phyloP scores from a whole-genome alignment of 1,140 invertebrate species.

The Caenorhabditis briggsae region DNA sequence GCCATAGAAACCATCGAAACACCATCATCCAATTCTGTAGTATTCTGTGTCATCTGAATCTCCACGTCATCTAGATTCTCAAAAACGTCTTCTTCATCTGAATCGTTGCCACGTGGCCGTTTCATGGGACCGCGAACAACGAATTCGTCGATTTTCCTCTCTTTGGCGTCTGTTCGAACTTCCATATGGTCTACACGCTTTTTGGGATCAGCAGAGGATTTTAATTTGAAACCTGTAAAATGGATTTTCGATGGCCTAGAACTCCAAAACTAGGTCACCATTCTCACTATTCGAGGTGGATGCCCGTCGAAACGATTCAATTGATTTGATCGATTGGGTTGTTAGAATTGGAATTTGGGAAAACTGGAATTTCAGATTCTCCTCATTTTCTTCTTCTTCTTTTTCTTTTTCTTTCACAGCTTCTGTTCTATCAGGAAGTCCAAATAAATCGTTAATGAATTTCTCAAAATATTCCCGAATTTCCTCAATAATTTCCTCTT shows the following conservation, averaged over 20 bases:
- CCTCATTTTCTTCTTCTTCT: background rate
- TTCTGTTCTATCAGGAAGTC: background rate
- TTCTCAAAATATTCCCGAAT: constrained; percentile 64
- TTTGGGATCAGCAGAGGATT: background rate
- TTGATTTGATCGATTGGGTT: constrained; percentile 21
- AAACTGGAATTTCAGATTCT: background rate
- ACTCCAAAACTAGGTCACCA: no score
- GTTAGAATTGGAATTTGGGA: background rate
- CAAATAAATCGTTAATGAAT: constrained; percentile 11
- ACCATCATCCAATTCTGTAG: background rate
- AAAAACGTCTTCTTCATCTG: background rate
- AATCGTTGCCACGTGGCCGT: background rate
- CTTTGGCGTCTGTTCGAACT: constrained; percentile 31
- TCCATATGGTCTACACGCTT: constrained; percentile 37
- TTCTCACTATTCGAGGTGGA: background rate
- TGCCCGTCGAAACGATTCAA: background rate
- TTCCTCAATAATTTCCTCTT: constrained; percentile 71
- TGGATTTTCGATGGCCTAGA: background rate
- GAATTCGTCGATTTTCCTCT: constrained; percentile 40
- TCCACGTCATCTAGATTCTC: background rate
- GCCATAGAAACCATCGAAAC: constrained; percentile 20
- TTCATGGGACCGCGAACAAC: background rate
- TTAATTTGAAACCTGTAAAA: background rate
- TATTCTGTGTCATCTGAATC: background rate
- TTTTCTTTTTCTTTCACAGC: background rate